Evolutionary conservation across 2,888 invertebrate genomes (phyloP).

Genomic region (Acutogordius australiensis): DNA sequence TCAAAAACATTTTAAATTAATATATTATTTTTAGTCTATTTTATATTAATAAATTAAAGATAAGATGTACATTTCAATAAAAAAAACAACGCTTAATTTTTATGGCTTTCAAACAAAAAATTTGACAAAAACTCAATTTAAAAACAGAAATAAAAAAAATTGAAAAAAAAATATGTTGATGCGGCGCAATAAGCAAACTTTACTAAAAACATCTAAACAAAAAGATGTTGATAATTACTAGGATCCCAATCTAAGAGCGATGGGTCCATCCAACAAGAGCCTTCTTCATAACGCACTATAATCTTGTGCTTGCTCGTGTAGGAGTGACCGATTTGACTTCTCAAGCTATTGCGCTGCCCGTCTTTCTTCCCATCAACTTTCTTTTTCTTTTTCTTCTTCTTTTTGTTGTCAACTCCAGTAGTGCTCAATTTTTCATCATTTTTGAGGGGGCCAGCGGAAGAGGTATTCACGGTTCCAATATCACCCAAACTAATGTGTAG

Average conservation of each 20-base stretch:
- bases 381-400: neutral
- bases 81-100: too few relatives aligned
- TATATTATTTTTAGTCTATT: too few relatives aligned
- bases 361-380: too few relatives aligned
- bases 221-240: conserved; percentile 25
- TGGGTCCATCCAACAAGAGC: conserved; percentile 77
- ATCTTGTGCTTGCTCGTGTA: neutral
- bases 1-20: too few relatives aligned
- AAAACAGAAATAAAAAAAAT: neutral
- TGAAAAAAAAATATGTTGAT: neutral
- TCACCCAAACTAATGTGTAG: too few relatives aligned
- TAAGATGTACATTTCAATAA: too few relatives aligned
- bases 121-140: neutral
- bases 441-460: too few relatives aligned
- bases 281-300: conserved; percentile 54
- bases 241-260: conserved; percentile 82
- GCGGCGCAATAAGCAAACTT: neutral
- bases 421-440: too few relatives aligned
- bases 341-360: too few relatives aligned
- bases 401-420: neutral
- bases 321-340: neutral
- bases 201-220: neutral
- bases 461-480: too few relatives aligned
- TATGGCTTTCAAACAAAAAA: too few relatives aligned
- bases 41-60: too few relatives aligned